Base-by-base conservation (phyloP, 1,140 invertebrate genomes). In the Eumeta japonica region DNA sequence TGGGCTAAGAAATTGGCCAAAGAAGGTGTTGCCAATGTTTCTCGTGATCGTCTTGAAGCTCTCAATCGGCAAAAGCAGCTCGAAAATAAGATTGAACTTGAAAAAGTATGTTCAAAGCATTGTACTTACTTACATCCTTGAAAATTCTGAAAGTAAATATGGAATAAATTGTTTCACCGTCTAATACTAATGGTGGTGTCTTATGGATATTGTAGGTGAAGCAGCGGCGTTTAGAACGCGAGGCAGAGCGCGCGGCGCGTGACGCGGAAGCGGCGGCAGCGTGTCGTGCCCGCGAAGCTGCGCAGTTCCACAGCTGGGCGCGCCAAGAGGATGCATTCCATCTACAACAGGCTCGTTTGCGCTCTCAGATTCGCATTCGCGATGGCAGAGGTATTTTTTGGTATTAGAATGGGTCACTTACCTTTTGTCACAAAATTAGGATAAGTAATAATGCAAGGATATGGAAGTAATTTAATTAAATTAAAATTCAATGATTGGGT, bases 1-100 rank as follows among this genome's bases (percentile, higher is more conserved):
- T 99, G 97, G 97, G 81, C 81, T 1, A 98, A 98, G 64, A 99
- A 99, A 68, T 75, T 98, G 18, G 87, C 94, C 46, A 94, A 96
- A 54, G 94, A 98, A 65, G 97, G 96, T 4, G 77, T 96, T 5
- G 81, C 84, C 28, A 83, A 83, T 52, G 81, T 94, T 0, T 83
- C 83, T 13, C 75, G 81, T 37, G 89, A 95, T 46, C 88, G 96
- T 54, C 76, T 98, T 4, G 92, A 97, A 55, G 81, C 83, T 4
- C 76, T 88, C 15, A 94, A 92, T 54, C 79, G 90, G 31, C 79
- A 85, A 27, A 96, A 97, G 56, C 89, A 94, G 66, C 80, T 93
- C 51, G 92, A 97, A 65, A 97, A 94, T 65, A 90, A 86, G 60
- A 79, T 83, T 42, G 91, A 94, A 62, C 62, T 93, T 20, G 90